Conservation (phyloP, 2,797 vertebrate genomes). For the Coilia nasus region DNA sequence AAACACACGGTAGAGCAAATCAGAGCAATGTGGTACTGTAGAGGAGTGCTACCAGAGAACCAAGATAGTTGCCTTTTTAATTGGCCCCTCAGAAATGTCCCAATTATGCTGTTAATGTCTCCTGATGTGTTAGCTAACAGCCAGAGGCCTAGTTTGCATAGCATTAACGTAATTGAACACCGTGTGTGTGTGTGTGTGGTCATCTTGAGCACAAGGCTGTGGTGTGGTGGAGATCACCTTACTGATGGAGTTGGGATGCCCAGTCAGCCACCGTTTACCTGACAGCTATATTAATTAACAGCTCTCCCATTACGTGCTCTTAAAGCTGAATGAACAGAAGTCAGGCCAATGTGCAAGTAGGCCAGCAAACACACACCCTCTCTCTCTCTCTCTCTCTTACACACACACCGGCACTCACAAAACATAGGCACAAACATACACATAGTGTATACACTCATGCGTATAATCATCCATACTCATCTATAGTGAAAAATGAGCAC, state of each 20-base stretch:
- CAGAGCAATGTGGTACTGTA: background rate
- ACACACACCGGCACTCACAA: background rate
- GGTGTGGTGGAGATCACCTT: slow-evolving; percentile 74
- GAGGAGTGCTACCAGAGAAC: background rate
- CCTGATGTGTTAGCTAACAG: slow-evolving; percentile 86
- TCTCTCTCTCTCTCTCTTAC: background rate
- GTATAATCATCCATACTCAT: background rate
- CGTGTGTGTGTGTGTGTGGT: slow-evolving; percentile 68
- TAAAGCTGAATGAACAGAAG: slow-evolving; percentile 79
- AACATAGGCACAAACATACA: background rate
- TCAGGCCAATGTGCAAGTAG: slow-evolving; percentile 6
- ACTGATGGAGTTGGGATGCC: slow-evolving; percentile 84
- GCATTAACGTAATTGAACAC: slow-evolving; percentile 97
- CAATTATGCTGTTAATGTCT: slow-evolving; percentile 93
- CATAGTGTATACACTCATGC: background rate
- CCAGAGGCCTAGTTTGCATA: slow-evolving; percentile 93
- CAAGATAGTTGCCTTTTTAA: slow-evolving; percentile 78
- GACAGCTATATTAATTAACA: slow-evolving; percentile 97
- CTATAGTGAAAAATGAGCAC: background rate
- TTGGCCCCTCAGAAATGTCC: slow-evolving; percentile 88
- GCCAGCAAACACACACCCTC: slow-evolving; percentile 32
- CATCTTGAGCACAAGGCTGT: background rate
- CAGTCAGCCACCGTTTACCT: slow-evolving; percentile 85
- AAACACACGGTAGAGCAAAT: background rate
- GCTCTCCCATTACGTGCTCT: slow-evolving; percentile 88